These are phyloP conservation scores for Formicarius rufipectus DNA, from an alignment of 2,113 vertebrate genomes.

Conservation along the genomic window DNA sequence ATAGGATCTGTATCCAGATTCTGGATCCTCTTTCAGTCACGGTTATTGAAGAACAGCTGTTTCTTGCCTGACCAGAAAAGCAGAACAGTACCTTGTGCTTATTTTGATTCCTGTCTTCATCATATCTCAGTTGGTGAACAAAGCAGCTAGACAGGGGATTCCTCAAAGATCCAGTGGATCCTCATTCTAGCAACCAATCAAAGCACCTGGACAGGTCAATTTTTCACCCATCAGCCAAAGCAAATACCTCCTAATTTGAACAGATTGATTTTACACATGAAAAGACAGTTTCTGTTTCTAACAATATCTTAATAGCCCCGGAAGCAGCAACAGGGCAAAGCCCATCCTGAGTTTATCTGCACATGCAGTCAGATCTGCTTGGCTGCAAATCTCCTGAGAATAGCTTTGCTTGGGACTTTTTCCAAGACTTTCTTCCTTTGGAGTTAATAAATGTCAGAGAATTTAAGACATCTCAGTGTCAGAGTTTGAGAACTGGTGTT, in stretches of 20 bases:
- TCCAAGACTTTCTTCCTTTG: background rate
- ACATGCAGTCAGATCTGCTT: background rate
- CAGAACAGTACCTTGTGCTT: background rate
- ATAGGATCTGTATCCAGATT: background rate
- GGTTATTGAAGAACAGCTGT: background rate
- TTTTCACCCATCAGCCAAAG: background rate
- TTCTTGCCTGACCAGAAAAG: background rate
- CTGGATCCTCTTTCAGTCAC: background rate
- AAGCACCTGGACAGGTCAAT: background rate
- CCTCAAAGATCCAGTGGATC: background rate
- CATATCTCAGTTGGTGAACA: background rate
- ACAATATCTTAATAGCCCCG: background rate
- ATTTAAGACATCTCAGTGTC: background rate
- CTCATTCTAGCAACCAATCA: background rate
- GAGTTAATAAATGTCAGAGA: background rate
- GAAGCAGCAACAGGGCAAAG: background rate
- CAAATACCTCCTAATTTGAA: background rate
- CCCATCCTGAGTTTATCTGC: background rate
- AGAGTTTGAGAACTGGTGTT: background rate
- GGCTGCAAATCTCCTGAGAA: background rate
- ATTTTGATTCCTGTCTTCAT: background rate
- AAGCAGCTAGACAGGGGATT: background rate
- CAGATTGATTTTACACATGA: background rate
- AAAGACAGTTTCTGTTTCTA: background rate
- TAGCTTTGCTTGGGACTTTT: background rate